Base-by-base conservation (phyloP, 2,113 vertebrate genomes). In the Urocitellus parryii region DNA sequence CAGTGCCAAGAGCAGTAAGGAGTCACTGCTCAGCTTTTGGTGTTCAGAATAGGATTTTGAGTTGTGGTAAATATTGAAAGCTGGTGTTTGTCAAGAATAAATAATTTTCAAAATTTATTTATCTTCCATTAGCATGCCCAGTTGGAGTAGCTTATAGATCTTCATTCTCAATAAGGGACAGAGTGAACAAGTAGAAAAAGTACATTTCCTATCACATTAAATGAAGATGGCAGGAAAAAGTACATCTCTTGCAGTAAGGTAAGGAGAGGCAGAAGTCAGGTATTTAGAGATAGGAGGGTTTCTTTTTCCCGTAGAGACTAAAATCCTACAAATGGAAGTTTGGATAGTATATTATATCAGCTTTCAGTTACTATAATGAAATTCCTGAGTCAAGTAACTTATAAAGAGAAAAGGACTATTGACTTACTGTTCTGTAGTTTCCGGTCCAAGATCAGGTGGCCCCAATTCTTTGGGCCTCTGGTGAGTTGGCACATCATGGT, bases 41-140 rank as follows among this genome's bases (percentile, higher is more conserved):
- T 56, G 70, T 34, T 48, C 17, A 68, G 51, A 53, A 80, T 86
- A 37, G 22, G 29, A 89, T 51, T 72, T 72, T 78, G 53, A 84
- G 63, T 53, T 39, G 8, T 42, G 58, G 3, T 25, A 88, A 88
- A 24, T 58, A 68, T 82, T 37, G 24, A 76, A 82, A 88, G n/a
- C 11, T 9, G 74, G 17, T 78, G 34, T 92, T 70, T 39, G 2
- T 34, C 51, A 29, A 93, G 42, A 93, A 65, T 68, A 82, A 87
- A 39, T 85, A 53, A 72, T 86, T 89, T 63, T 89, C 63, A 42
- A 37, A 79, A 42, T 93, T 93, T 24, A 63, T 72, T 34, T 73
- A n/a, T 65, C 65, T 53, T 22, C 42, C 63, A 29, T 68, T 77
- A 48, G 22, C 37, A 58, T 58, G 45, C 42, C 17, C 8, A 77